Evolutionary conservation across 2,113 vertebrate genomes (phyloP), one percentile per base, ranked within the genome.

Genomic region (Hippocampus abdominalis): DNA sequence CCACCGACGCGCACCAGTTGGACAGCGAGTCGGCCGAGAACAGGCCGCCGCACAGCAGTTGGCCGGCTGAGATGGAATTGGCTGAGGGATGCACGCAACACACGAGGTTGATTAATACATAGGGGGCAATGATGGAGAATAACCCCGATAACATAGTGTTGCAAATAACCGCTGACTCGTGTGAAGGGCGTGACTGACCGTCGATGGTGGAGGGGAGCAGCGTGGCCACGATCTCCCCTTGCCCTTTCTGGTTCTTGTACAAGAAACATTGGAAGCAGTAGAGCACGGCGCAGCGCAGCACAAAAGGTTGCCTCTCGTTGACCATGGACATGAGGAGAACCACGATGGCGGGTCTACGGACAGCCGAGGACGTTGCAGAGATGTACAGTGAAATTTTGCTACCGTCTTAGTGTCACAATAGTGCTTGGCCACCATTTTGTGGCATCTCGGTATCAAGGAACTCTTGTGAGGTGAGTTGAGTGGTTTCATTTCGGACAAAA

Each of bases 271-370:
- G 97, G 91, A 99, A 99, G 59, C 97, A 99, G 80, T 99, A 99
- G 65, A 99, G 95, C 40, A 99, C 97, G 0, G 97, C 97, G 60
- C 97, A 99, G 23, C 96, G 96, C 8, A 99, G 90, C 32, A 98
- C 97, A 12, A 99, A 99, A 0, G 97, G 97, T 81, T 99, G 97
- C 65, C 96, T 91, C 79, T 99, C 97, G 0, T 98, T 99, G 12
- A 99, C 97, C 97, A 99, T 99, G 77, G 97, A 99, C 96, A 99
- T 97, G 53, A 99, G 94, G 8, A 99, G 92, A 4, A 99, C 97
- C 3, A 99, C 97, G 0, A 99, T 98, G 0, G 97, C 97, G 1
- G 97, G 96, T 74, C 97, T 99, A 74, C 39, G 29, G 9, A 69
- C 8, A 20, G 25, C 27, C 5, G 20, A 51, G 29, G 40, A 63